Percentiles rank a stretch among this genome's conserved stretches.
Conservation (phyloP, 2,888 invertebrate genomes). For the Orthosia cruda region DNA sequence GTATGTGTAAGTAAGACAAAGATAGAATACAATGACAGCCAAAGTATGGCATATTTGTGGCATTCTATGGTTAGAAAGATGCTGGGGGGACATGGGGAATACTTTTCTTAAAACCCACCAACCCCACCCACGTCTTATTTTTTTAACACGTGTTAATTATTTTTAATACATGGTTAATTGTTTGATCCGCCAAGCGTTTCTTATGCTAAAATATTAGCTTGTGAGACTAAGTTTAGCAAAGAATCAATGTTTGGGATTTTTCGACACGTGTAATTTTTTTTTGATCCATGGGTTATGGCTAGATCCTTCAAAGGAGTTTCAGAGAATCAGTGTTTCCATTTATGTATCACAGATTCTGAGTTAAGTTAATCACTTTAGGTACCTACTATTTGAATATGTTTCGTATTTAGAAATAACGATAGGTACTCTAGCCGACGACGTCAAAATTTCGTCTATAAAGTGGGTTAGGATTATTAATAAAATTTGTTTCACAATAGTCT, state of each 20-base stretch:
- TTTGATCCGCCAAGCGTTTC: too few species aligned
- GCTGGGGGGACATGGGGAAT: background rate
- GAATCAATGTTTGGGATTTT: too few species aligned
- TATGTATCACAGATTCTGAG: background rate
- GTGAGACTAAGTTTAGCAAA: too few species aligned
- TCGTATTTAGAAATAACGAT: constrained; percentile 36
- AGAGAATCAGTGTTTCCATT: background rate
- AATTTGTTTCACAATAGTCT: constrained; percentile 64
- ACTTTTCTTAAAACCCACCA: background rate
- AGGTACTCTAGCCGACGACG: constrained; percentile 29
- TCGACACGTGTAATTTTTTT: background rate
- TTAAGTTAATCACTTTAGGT: background rate
- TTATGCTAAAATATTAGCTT: too few species aligned
- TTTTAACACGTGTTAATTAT: background rate
- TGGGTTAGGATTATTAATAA: constrained; percentile 68
- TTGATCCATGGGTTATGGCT: too few species aligned
- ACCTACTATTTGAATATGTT: constrained; percentile 3
- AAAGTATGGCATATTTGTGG: background rate
- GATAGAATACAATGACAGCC: background rate
- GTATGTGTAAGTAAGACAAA: background rate
- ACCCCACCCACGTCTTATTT: too few species aligned
- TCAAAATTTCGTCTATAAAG: constrained; percentile 42
- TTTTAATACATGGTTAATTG: background rate
- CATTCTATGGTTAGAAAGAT: background rate
- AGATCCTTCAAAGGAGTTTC: background rate